A percentile compares a stretch with the other conserved stretches of the same genome.
Evolutionary conservation across 2,888 invertebrate species (phyloP).

Genomic region (Pheosia tremula): DNA sequence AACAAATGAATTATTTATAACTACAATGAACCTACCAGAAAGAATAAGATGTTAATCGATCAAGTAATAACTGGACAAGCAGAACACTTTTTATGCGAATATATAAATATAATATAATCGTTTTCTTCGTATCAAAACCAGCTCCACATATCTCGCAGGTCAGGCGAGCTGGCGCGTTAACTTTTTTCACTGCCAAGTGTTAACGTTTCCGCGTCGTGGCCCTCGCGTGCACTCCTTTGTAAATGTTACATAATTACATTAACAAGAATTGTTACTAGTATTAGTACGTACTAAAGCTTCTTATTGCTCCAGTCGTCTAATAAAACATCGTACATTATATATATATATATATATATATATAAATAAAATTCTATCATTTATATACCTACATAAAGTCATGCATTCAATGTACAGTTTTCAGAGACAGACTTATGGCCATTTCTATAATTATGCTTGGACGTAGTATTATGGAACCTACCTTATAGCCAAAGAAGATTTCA

Average conservation of each 20-base stretch:
- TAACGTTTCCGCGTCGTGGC: constrained; percentile 34
- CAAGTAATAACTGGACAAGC: not conserved
- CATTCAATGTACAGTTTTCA: too few relatives aligned
- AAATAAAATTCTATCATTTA: too few relatives aligned
- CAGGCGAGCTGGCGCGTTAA: constrained; percentile 22
- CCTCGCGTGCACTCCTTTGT: constrained; percentile 17
- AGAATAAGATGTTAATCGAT: not conserved
- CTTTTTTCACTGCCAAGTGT: constrained; percentile 35
- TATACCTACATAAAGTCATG: too few relatives aligned
- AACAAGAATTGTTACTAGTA: not conserved
- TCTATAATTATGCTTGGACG: too few relatives aligned
- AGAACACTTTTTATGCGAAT: not conserved
- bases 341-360: too few relatives aligned
- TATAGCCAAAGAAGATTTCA: too few relatives aligned
- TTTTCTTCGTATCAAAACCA: constrained; percentile 32
- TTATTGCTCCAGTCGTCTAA: not conserved
- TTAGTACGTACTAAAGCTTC: not conserved
- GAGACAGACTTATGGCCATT: too few relatives aligned
- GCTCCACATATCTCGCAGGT: constrained; percentile 39
- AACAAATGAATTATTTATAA: not conserved
- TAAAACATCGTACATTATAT: too few relatives aligned
- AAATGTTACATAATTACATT: constrained; percentile 1
- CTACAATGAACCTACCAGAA: not conserved
- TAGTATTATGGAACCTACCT: too few relatives aligned
- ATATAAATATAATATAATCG: constrained; percentile 19